phyloP scores from a whole-genome alignment of 1,140 invertebrate genomes.

The Caenorhabditis remanei region DNA sequence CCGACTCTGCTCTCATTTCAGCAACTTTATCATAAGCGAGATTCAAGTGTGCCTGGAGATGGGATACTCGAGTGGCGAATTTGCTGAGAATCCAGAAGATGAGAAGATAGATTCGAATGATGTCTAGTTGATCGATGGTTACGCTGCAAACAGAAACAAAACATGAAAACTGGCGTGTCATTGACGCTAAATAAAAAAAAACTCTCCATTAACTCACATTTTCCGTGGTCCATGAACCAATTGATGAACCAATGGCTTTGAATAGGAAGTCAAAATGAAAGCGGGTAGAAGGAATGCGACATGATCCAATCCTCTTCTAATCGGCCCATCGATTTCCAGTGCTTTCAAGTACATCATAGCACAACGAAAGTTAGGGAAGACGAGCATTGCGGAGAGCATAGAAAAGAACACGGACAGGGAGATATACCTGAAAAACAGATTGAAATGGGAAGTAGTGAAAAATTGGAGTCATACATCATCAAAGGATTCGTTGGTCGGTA shows the following conservation, averaged over 20 bases:
- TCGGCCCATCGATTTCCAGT: conserved; percentile 17
- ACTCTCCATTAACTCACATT: not conserved
- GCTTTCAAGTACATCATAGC: conserved; percentile 56
- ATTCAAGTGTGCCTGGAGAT: conserved; percentile 62
- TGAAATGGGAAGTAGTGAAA: no score
- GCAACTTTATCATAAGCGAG: conserved; percentile 60
- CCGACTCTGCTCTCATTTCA: conserved; percentile 54
- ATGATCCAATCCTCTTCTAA: not conserved
- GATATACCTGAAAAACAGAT: no score
- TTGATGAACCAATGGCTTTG: conserved; percentile 15
- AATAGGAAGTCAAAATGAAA: conserved; percentile 8
- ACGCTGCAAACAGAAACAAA: conserved; percentile 4
- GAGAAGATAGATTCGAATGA: conserved; percentile 52
- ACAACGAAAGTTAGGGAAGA: conserved; percentile 61
- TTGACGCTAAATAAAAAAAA: not conserved
- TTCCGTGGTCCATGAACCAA: conserved; percentile 2
- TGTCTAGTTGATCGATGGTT: conserved; percentile 55
- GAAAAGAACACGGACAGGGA: conserved; percentile 56
- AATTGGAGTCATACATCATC: no score
- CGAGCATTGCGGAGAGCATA: conserved; percentile 59
- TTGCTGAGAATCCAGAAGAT: conserved; percentile 27
- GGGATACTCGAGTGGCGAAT: conserved; percentile 18
- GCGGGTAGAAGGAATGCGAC: conserved; percentile 4
- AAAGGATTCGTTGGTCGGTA: conserved; percentile 46
- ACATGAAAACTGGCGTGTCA: no score